These are phyloP conservation scores for Drosophila longiperda DNA, from an alignment of 2,888 invertebrate species.

Conservation along the genomic window DNA sequence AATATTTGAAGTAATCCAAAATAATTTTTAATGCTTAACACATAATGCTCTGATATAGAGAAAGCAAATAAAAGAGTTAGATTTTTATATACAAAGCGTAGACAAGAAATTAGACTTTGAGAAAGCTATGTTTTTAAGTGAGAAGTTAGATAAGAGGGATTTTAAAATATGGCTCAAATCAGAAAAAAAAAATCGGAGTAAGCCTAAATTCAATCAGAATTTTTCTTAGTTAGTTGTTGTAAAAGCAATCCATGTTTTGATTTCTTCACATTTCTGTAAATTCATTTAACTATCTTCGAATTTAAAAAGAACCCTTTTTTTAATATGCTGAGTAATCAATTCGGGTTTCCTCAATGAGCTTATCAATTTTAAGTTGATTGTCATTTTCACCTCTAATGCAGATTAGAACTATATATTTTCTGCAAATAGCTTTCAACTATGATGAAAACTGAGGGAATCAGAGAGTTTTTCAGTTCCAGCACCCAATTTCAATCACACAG, in stretches of 20 bases:
- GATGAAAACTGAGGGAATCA: slow-evolving; percentile 7
- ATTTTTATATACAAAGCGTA: no score
- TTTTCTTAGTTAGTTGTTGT: not conserved
- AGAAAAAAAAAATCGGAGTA: not conserved
- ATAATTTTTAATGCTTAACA: no score
- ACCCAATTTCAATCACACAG: slow-evolving; percentile 9
- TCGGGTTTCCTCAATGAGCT: not conserved
- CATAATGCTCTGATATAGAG: no score
- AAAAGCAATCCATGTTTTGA: not conserved
- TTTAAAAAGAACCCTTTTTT: not conserved
- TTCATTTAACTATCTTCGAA: not conserved
- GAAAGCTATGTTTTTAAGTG: not conserved
- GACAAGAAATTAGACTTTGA: no score
- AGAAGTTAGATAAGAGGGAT: not conserved
- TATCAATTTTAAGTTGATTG: not conserved
- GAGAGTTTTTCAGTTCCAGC: not conserved
- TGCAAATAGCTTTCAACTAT: slow-evolving; percentile 42
- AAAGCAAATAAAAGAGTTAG: no score
- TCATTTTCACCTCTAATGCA: slow-evolving; percentile 9
- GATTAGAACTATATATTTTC: slow-evolving; percentile 16
- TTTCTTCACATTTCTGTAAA: not conserved
- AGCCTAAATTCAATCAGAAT: not conserved
- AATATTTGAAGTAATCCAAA: no score
- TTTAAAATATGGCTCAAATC: not conserved
- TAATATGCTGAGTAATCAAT: not conserved